A percentile compares a stretch with the other conserved stretches of the same genome.
Conservation (phyloP, 2,113 vertebrate genomes). For the Pagrus major region DNA sequence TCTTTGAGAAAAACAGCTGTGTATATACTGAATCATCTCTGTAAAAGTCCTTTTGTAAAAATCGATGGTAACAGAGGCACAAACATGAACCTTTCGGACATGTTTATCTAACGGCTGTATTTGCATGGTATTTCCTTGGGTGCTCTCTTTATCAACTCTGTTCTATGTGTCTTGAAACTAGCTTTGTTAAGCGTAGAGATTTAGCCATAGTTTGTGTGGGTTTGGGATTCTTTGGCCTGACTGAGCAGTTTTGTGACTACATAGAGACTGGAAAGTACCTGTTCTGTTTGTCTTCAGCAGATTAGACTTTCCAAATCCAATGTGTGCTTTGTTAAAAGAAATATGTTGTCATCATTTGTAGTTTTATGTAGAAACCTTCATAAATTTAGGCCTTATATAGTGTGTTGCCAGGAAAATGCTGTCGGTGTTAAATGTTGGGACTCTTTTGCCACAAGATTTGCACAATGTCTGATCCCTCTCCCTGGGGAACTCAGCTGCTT, state of each 20-base stretch:
- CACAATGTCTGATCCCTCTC: conserved; percentile 10
- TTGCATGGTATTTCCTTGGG: background rate
- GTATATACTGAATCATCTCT: background rate
- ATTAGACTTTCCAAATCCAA: background rate
- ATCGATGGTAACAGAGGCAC: background rate
- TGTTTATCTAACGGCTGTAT: background rate
- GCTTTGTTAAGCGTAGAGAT: background rate
- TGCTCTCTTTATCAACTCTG: background rate
- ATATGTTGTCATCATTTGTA: background rate
- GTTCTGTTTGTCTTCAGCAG: conserved; percentile 1
- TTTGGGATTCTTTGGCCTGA: background rate
- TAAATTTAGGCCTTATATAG: background rate
- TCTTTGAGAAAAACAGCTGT: background rate
- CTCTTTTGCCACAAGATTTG: background rate
- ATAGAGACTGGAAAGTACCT: background rate
- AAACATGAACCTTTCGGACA: background rate
- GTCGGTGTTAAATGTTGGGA: background rate
- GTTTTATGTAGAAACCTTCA: background rate
- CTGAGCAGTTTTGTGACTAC: background rate
- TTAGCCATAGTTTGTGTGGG: background rate
- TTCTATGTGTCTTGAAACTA: background rate
- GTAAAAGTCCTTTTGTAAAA: background rate
- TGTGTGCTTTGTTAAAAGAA: background rate
- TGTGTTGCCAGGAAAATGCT: background rate
- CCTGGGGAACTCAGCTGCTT: conserved; percentile 33